These are phyloP conservation scores for Epiblema foenella DNA, from an alignment of 2,888 invertebrate genomes.

Conservation along the genomic window DNA sequence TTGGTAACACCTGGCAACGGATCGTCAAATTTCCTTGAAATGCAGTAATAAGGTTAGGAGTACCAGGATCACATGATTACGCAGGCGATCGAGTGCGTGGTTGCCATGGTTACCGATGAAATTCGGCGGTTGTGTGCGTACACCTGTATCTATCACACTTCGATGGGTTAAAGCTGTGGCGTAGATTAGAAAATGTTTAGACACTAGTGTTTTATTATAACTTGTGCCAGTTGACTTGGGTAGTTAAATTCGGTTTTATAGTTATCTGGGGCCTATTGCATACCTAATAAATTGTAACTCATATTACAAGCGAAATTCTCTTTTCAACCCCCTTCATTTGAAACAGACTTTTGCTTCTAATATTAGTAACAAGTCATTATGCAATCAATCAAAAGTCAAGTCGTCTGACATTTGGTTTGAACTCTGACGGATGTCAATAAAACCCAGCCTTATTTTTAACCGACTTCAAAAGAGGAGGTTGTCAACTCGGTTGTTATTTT, in stretches of 20 bases:
- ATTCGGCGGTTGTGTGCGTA: conserved; percentile 53
- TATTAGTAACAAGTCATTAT: too few relatives aligned
- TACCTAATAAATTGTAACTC: too few relatives aligned
- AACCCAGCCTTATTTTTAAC: too few relatives aligned
- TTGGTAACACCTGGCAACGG: conserved; percentile 44
- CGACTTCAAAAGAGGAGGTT: too few relatives aligned
- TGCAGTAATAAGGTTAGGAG: conserved; percentile 82
- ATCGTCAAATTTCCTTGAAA: conserved; percentile 71
- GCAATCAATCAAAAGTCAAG: too few relatives aligned
- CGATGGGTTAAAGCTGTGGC: not conserved
- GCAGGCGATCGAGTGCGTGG: conserved; percentile 48
- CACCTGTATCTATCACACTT: conserved; percentile 53
- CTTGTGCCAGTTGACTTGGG: not conserved
- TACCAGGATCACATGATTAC: conserved; percentile 68
- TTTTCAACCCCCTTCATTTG: too few relatives aligned
- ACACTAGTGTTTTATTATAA: not conserved
- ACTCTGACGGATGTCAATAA: too few relatives aligned
- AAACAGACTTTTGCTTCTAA: too few relatives aligned
- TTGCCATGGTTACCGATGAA: conserved; percentile 40
- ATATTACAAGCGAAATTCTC: too few relatives aligned
- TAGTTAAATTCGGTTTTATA: not conserved
- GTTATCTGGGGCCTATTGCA: too few relatives aligned
- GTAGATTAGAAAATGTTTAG: conserved; percentile 14
- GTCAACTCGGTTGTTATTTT: too few relatives aligned
- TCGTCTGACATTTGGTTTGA: too few relatives aligned